These are phyloP conservation scores for Gonatopus flavifemur DNA, from an alignment of 1,140 invertebrate genomes.

Conservation along the genomic window DNA sequence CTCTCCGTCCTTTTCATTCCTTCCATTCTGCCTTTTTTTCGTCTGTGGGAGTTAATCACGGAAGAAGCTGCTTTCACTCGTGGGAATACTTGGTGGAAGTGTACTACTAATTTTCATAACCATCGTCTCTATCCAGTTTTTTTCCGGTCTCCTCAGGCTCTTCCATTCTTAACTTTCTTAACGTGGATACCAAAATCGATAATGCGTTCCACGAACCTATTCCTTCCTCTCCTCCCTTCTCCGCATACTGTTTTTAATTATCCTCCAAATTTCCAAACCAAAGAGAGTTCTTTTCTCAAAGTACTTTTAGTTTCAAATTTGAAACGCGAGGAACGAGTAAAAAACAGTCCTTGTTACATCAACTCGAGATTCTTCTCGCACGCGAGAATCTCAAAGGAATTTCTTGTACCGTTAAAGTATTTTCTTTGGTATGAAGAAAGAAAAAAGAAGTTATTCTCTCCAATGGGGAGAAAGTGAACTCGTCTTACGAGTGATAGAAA, in stretches of 20 bases:
- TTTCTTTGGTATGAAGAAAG: too few relatives aligned
- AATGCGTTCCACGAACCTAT: neutral
- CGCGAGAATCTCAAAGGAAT: too few relatives aligned
- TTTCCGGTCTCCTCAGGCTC: too few relatives aligned
- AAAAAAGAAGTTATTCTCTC: too few relatives aligned
- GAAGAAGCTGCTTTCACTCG: neutral
- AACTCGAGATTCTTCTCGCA: too few relatives aligned
- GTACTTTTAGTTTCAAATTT: neutral
- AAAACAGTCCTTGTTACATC: too few relatives aligned
- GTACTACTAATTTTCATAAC: conserved; percentile 1
- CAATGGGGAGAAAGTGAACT: too few relatives aligned
- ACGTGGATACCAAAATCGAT: conserved; percentile 7
- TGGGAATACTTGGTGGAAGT: conserved; percentile 5
- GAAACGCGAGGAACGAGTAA: too few relatives aligned
- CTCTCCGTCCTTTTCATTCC: conserved; percentile 11
- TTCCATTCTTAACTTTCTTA: conserved; percentile 5
- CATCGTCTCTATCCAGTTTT: neutral
- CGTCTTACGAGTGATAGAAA: too few relatives aligned
- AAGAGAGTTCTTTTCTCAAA: neutral
- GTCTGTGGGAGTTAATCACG: neutral
- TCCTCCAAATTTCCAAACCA: too few relatives aligned
- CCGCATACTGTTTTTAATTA: neutral
- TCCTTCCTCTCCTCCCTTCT: neutral
- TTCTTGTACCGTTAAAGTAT: too few relatives aligned
- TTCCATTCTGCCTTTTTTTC: neutral